phyloP scores from a whole-genome alignment of 2,888 invertebrate genomes.

The Tachystola acroxantha region DNA sequence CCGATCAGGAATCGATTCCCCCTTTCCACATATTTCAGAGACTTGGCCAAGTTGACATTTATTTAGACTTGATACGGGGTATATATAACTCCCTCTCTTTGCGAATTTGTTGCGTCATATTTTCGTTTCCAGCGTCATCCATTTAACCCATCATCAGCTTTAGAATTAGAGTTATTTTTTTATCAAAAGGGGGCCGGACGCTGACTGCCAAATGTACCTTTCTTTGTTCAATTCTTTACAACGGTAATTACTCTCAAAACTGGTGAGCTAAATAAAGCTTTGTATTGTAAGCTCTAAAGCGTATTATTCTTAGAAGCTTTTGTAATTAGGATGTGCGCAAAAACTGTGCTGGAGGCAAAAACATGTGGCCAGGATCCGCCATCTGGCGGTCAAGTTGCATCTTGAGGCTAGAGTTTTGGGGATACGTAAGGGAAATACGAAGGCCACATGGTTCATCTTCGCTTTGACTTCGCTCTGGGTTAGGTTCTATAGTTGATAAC shows the following conservation, averaged over 20 bases:
- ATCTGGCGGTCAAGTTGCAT: conserved; percentile 1
- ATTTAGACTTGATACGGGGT: no score
- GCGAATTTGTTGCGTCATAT: not conserved
- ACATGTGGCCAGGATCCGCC: conserved; percentile 27
- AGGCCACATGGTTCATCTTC: not conserved
- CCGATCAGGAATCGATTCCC: no score
- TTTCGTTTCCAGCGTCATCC: not conserved
- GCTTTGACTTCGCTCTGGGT: not conserved
- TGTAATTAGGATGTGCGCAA: conserved; percentile 19
- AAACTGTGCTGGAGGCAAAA: conserved; percentile 28
- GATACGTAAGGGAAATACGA: not conserved
- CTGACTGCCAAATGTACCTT: conserved; percentile 1
- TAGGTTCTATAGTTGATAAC: no score
- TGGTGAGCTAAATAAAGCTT: not conserved
- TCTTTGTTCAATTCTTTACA: not conserved
- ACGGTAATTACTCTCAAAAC: conserved; percentile 3
- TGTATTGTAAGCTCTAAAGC: no score
- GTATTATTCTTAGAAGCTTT: not conserved
- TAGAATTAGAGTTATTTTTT: conserved; percentile 5
- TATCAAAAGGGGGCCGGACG: conserved; percentile 5
- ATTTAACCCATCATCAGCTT: not conserved
- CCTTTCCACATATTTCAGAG: no score
- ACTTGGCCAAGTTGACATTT: no score
- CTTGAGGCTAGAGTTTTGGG: not conserved
- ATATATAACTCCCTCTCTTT: not conserved